phyloP scores from a whole-genome alignment of 2,888 invertebrate species.

The Drosophila tripunctata region DNA sequence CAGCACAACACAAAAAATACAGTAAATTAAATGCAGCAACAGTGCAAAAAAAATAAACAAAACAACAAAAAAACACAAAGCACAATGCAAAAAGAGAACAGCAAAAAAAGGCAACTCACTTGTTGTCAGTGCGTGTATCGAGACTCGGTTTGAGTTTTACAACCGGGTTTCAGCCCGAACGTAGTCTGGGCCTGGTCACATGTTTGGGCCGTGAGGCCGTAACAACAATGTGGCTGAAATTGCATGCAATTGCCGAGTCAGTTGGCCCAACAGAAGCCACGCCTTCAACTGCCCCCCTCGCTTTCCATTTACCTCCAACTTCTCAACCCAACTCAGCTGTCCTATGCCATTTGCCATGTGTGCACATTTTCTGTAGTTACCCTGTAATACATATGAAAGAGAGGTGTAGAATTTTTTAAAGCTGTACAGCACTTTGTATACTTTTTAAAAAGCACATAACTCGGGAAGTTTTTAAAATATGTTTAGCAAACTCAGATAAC shows the following conservation, averaged over 20 bases:
- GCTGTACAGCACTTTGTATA: no score
- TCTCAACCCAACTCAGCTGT: constrained; percentile 3
- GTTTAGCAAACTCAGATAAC: no score
- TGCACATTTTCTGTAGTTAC: constrained; percentile 35
- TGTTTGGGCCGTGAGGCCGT: constrained; percentile 50
- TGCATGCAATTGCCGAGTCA: constrained; percentile 65
- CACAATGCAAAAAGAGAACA: constrained; percentile 8
- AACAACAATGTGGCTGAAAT: constrained; percentile 51
- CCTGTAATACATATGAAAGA: neutral
- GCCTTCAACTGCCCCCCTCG: neutral
- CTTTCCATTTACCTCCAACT: neutral
- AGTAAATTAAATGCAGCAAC: constrained; percentile 66
- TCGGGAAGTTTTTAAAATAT: no score
- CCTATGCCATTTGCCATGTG: constrained; percentile 43
- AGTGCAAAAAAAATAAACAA: neutral
- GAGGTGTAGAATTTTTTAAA: no score
- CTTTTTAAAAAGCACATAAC: no score
- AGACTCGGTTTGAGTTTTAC: constrained; percentile 16
- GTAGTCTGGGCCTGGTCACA: constrained; percentile 30
- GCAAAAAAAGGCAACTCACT: constrained; percentile 14
- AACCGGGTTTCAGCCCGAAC: constrained; percentile 18
- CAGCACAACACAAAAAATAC: constrained; percentile 28
- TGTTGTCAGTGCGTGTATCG: constrained; percentile 56
- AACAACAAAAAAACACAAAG: neutral
- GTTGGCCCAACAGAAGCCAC: constrained; percentile 22